Conservation (phyloP, 2,113 vertebrate species). For the Pipa parva region DNA sequence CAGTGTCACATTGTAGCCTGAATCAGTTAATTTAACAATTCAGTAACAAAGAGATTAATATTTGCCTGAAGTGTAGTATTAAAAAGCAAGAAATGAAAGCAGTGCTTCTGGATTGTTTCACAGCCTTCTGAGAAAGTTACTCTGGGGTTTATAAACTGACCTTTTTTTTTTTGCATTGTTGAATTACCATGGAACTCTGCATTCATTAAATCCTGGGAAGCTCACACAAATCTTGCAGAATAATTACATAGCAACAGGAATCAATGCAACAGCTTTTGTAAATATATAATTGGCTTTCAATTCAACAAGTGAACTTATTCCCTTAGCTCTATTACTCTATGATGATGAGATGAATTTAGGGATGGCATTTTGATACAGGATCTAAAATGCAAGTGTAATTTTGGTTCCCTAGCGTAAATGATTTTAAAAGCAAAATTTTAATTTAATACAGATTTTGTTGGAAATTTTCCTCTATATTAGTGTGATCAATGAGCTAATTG, state of each 20-base stretch:
- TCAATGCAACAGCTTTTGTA: background rate
- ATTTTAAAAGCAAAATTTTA: too few relatives aligned
- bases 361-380: too few relatives aligned
- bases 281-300: too few relatives aligned
- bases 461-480: too few relatives aligned
- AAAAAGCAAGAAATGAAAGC: background rate
- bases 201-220: background rate
- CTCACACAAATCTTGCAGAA: background rate
- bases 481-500: background rate
- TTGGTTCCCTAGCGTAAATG: too few relatives aligned
- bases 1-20: constrained; percentile 3
- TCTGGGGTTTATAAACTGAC: background rate
- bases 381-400: too few relatives aligned
- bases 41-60: constrained; percentile 1
- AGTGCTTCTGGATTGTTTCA: background rate
- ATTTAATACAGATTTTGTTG: too few relatives aligned
- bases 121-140: background rate
- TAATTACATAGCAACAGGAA: background rate
- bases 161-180: background rate
- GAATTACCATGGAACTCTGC: background rate
- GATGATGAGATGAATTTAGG: too few relatives aligned
- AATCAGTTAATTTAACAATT: constrained; percentile 17
- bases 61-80: background rate
- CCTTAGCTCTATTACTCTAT: too few relatives aligned
- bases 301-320: too few relatives aligned